Percentiles rank a stretch among this genome's conserved stretches.
These are phyloP conservation scores for Holocentrus rufus DNA, from an alignment of 2,797 vertebrate species.

Conservation along the genomic window DNA sequence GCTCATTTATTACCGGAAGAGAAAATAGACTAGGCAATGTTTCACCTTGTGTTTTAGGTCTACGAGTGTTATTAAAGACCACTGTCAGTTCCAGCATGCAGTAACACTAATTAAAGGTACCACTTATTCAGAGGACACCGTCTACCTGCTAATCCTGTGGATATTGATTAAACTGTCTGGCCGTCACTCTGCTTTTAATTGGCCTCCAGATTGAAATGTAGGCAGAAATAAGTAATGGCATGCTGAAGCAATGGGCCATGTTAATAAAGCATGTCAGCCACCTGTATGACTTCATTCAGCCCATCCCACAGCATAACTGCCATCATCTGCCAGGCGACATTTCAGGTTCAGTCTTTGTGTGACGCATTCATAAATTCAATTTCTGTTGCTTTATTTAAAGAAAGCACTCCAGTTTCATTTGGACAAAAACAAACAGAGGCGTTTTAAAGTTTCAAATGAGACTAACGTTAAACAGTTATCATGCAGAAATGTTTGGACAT, in stretches of 20 bases:
- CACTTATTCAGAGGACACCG: slow-evolving; percentile 45
- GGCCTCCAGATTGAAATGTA: slow-evolving; percentile 46
- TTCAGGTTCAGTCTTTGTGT: not conserved
- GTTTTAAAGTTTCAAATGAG: not conserved
- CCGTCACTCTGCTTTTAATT: slow-evolving; percentile 63
- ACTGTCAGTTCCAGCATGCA: slow-evolving; percentile 18
- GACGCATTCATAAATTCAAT: not conserved
- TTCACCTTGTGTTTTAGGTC: slow-evolving; percentile 1
- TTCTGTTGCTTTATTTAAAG: slow-evolving; percentile 7
- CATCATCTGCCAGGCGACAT: too few species aligned
- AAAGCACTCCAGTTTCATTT: not conserved
- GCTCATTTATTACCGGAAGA: not conserved
- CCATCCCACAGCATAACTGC: too few species aligned
- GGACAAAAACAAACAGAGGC: not conserved
- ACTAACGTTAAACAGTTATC: not conserved
- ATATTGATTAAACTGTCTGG: slow-evolving; percentile 70
- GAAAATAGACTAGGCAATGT: slow-evolving; percentile 7
- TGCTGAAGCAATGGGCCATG: slow-evolving; percentile 16
- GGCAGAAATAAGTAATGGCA: slow-evolving; percentile 55
- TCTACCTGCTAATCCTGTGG: slow-evolving; percentile 36
- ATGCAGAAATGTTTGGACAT: not conserved
- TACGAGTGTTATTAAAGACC: slow-evolving; percentile 15
- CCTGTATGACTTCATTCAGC: slow-evolving; percentile 12
- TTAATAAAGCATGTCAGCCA: slow-evolving; percentile 34
- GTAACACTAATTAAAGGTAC: slow-evolving; percentile 45